Base-by-base conservation (phyloP, 2,113 vertebrate species). In the Apeltes quadracus region DNA sequence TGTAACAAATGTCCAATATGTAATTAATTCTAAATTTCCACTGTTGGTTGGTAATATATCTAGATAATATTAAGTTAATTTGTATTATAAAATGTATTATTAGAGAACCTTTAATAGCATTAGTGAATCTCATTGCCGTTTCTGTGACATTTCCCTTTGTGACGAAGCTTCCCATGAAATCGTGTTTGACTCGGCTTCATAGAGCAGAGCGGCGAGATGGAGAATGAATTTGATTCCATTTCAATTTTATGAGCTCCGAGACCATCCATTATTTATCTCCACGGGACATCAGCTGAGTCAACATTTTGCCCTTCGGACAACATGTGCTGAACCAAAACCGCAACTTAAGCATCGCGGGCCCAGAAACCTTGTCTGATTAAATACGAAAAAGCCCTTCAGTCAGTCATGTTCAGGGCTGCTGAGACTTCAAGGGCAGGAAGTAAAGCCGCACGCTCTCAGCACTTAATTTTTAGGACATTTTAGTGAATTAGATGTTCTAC, bases 181-280 rank as follows among this genome's bases (percentile, higher is more conserved):
- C 34, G 18, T 34, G 29, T 59, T 61, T 44, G 61, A 75, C 61
- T 75, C 63, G n/a, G 44, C 56, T 36, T 75, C 15, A 44, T 3
- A 15, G 29, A 69, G 32, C 63, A 22, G 39, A 68, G 51, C 75
- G 46, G 57, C 63, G 59, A 77, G 69, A 57, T 0, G 55, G 58
- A 39, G 61, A 65, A 77, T 22, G 57, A 44, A 34, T 78, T 72
- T 39, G 55, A 43, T 48, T 68, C 18, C 75, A 82, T 87, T 76
- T 77, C 59, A 77, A 62, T 81, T 87, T 87, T 50, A 85, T 83
- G 78, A 85, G 78, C 83, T 66, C 73, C 27, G 80, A 78, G 78
- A 46, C 57, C 15, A 80, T 87, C 56, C 69, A 61, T 87, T 85
- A 87, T 86, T 87, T 68, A 51, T 70, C 54, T 41, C 8, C 16